Evolutionary conservation across 2,113 vertebrate species (phyloP), one percentile per base, ranked within the genome.

Genomic region (Columbina picui): DNA sequence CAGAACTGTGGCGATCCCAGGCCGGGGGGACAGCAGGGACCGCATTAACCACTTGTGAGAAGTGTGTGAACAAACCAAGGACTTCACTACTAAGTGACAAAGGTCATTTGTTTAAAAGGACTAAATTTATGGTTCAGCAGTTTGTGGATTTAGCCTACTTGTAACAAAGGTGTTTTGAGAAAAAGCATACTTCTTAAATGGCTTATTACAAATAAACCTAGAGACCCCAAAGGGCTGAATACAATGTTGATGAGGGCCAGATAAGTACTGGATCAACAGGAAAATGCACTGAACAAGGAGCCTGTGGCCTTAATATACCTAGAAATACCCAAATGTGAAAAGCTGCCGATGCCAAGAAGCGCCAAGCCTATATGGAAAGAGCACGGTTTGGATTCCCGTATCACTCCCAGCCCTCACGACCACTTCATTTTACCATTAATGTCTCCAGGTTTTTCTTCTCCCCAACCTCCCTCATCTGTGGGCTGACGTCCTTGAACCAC

Each of bases 111-210:
- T 92, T 89, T 92, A 38, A 77, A 93, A 92, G 76, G 56, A 71
- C 57, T 61, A 78, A 95, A 94, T 75, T 93, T 87, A 18, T 93
- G 90, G 79, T 83, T 92, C 94, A 87, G 89, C 84, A 89, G 73
- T 10, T 53, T 78, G 30, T 38, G 93, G 94, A 63, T 94, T 96
- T 95, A 96, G 34, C 86, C 94, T 77, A 67, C 63, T 91, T 65
- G 38, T 50, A 96, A 97, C 94, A 96, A 94, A 79, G 82, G 89
- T 93, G 93, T 95, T 96, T 96, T 85, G 75, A 95, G 93, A 65
- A 57, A 83, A 91, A 94, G 45, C 38, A 14, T 17, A 41, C 61
- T 89, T 91, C 73, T 95, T 92, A 95, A 65, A 74, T 47, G 83
- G 96, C 90, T 96, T 89, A 93, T 20, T 45, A 38, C 80, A 92